These are phyloP conservation scores for Crossocerus cetratus DNA, from an alignment of 2,888 invertebrate species.

Conservation along the genomic window DNA sequence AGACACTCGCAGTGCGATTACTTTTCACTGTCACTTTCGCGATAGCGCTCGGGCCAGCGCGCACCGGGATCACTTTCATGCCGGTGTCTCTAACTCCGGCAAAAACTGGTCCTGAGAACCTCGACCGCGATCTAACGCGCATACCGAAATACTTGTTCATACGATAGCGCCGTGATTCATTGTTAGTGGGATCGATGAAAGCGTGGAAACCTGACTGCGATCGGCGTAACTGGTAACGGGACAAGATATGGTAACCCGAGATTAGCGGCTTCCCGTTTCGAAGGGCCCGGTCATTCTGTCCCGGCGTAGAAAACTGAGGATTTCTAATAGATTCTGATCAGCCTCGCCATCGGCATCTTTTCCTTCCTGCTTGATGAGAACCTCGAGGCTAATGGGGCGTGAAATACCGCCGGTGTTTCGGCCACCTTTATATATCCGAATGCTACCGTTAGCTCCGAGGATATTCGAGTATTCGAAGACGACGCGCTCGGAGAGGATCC, in stretches of 20 bases:
- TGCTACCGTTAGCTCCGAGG: too few relatives aligned
- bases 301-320: too few relatives aligned
- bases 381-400: too few relatives aligned
- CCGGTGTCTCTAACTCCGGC: conserved; percentile 40
- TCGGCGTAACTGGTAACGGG: not conserved
- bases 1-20: conserved; percentile 32
- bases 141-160: conserved; percentile 4
- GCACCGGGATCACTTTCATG: conserved; percentile 34
- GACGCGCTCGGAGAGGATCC: too few relatives aligned
- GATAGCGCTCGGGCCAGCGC: conserved; percentile 10
- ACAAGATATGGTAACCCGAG: conserved; percentile 1
- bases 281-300: too few relatives aligned
- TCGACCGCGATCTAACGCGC: conserved; percentile 15
- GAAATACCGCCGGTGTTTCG: too few relatives aligned
- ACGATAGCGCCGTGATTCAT: not conserved
- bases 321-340: too few relatives aligned
- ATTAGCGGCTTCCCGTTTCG: not conserved
- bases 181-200: not conserved
- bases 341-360: too few relatives aligned
- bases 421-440: too few relatives aligned
- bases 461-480: too few relatives aligned
- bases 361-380: too few relatives aligned
- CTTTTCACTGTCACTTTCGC: conserved; percentile 51
- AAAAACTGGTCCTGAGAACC: conserved; percentile 45
- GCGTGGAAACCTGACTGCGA: conserved; percentile 3